These are phyloP conservation scores for Athalia circularis DNA, from an alignment of 2,888 invertebrate species.

Conservation along the genomic window DNA sequence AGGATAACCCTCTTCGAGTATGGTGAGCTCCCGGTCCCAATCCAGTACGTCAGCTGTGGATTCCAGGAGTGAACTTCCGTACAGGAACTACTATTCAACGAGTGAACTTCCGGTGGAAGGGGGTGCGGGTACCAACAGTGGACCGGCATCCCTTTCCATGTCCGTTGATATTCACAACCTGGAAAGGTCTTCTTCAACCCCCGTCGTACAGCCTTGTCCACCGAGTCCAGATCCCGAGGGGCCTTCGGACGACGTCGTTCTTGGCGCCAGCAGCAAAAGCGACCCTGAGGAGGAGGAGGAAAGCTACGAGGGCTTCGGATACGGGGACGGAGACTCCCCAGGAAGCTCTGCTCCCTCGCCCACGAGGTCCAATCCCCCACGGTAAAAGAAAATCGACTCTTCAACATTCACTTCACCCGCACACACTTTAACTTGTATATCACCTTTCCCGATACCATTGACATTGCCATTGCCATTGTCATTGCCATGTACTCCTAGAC, in stretches of 20 bases:
- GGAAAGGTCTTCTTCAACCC: conserved; percentile 51
- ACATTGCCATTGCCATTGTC: neutral
- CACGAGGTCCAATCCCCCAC: conserved; percentile 53
- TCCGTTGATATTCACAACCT: conserved; percentile 59
- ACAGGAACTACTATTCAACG: conserved; percentile 37
- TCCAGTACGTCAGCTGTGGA: conserved; percentile 56
- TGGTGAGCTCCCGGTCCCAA: conserved; percentile 69
- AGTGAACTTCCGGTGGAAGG: conserved; percentile 25
- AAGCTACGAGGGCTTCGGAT: conserved; percentile 70
- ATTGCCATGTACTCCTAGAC: neutral
- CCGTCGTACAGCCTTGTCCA: conserved; percentile 55
- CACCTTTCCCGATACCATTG: neutral
- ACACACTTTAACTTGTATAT: conserved; percentile 3
- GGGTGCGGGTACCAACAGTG: conserved; percentile 53
- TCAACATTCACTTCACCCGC: neutral
- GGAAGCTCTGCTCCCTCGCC: conserved; percentile 69
- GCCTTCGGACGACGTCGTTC: conserved; percentile 35
- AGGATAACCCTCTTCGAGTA: conserved; percentile 55
- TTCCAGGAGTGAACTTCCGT: conserved; percentile 26
- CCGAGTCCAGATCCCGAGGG: conserved; percentile 56
- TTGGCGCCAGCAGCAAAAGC: conserved; percentile 34
- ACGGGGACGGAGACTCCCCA: conserved; percentile 63
- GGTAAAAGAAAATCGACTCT: conserved; percentile 52
- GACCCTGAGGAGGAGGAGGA: conserved; percentile 66
- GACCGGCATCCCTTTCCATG: conserved; percentile 67